A percentile compares a stretch with the other conserved stretches of the same genome.
These are phyloP conservation scores for Pasiphila rectangulata DNA, from an alignment of 2,888 invertebrate genomes.

Conservation along the genomic window DNA sequence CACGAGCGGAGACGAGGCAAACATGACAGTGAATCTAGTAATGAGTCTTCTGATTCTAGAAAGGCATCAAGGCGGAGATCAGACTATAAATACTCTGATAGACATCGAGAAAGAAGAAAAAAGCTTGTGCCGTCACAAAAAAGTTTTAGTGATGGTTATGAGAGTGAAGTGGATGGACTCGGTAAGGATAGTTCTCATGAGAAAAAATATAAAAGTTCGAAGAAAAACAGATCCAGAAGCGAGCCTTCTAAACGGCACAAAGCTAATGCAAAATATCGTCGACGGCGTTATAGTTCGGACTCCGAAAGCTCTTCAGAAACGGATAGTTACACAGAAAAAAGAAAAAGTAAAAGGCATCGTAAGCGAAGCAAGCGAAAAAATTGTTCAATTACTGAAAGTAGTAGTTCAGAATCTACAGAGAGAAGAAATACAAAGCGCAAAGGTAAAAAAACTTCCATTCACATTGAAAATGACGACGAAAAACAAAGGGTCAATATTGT, in stretches of 20 bases:
- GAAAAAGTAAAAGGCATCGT: conserved; percentile 64
- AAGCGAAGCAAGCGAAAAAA: conserved; percentile 69
- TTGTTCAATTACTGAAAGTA: conserved; percentile 66
- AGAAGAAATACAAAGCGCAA: conserved; percentile 65
- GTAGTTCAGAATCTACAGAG: conserved; percentile 70
- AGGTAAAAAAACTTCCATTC: conserved; percentile 74
- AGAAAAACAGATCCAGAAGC: conserved; percentile 73
- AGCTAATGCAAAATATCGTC: conserved; percentile 52
- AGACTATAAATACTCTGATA: conserved; percentile 52
- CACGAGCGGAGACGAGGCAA: conserved; percentile 52
- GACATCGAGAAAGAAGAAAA: conserved; percentile 61
- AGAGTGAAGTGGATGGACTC: conserved; percentile 61
- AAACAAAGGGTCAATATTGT: conserved; percentile 74
- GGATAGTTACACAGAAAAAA: conserved; percentile 59
- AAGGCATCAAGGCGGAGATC: conserved; percentile 46
- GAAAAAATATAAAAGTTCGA: conserved; percentile 50
- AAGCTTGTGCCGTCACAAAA: conserved; percentile 59
- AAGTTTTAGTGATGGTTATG: conserved; percentile 78
- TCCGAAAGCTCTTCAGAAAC: conserved; percentile 63
- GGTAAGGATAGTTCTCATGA: conserved; percentile 46
- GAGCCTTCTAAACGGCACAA: conserved; percentile 65
- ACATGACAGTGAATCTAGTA: conserved; percentile 60
- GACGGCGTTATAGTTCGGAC: conserved; percentile 52
- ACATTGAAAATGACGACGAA: conserved; percentile 66
- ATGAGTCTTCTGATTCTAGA: conserved; percentile 67